phyloP scores from a whole-genome alignment of 92 coral and sea anemone species.

The Bergia sp. region DNA sequence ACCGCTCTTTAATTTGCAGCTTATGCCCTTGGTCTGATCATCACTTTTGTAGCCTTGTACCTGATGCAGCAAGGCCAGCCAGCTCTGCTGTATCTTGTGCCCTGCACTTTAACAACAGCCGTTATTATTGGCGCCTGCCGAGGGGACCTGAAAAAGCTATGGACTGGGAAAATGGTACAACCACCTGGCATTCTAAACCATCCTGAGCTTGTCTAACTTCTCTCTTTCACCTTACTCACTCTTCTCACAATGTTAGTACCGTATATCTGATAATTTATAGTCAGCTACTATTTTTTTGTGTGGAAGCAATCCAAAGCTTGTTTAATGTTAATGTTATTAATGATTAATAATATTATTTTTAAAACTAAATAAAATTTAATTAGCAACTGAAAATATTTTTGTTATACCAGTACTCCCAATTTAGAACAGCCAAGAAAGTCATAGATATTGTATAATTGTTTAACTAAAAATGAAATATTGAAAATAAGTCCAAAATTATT shows the following conservation, averaged over 20 bases:
- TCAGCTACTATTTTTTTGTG: background rate
- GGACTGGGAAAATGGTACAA: conserved; percentile 95
- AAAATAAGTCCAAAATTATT: too few relatives aligned
- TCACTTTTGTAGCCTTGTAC: conserved; percentile 91
- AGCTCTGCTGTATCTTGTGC: conserved; percentile 91
- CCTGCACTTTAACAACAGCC: conserved; percentile 83
- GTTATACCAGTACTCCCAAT: too few relatives aligned
- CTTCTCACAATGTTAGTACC: conserved; percentile 45
- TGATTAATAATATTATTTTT: too few relatives aligned
- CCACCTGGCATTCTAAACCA: conserved; percentile 52
- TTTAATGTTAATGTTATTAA: too few relatives aligned
- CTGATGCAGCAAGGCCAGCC: conserved; percentile 97
- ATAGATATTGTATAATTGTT: too few relatives aligned
- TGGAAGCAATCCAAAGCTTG: background rate
- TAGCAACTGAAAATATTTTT: too few relatives aligned
- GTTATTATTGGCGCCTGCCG: conserved; percentile 73
- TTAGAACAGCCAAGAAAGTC: too few relatives aligned
- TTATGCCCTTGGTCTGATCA: conserved; percentile 87
- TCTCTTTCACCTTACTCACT: conserved; percentile 42
- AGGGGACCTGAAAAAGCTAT: conserved; percentile 82
- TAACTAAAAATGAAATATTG: too few relatives aligned
- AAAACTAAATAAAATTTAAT: too few relatives aligned
- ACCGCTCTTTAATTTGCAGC: conserved; percentile 60
- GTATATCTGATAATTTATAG: background rate
- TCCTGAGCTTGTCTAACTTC: conserved; percentile 69